A percentile compares a stretch with the other conserved stretches of the same genome.
Evolutionary conservation across 2,797 vertebrate species (phyloP).

Genomic region (Naso thynnoides): DNA sequence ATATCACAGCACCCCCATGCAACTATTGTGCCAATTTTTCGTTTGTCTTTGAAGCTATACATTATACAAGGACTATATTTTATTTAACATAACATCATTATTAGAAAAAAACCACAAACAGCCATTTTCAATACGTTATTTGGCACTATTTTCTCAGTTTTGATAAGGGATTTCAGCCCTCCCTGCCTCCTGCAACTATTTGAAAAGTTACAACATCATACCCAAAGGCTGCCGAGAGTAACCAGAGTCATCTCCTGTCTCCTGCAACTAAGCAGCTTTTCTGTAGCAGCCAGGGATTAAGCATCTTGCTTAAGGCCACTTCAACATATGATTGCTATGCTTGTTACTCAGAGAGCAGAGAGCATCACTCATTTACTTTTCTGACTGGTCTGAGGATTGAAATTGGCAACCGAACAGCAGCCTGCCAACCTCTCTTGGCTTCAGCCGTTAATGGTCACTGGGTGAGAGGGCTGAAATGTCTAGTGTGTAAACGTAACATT

Average conservation of each 20-base stretch:
- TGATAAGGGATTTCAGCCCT: conserved; percentile 15
- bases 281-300: conserved; percentile 65
- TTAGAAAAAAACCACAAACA: neutral
- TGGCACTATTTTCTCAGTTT: conserved; percentile 7
- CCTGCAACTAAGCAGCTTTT: conserved; percentile 76
- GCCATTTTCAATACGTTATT: neutral
- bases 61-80: neutral
- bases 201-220: conserved; percentile 48
- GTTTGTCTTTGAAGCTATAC: neutral
- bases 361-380: conserved; percentile 68
- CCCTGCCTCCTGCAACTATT: conserved; percentile 29
- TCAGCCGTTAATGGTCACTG: conserved; percentile 15
- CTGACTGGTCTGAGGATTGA: conserved; percentile 62
- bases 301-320: conserved; percentile 59
- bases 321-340: conserved; percentile 67
- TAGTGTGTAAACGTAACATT: conserved; percentile 22
- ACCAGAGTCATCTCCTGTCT: conserved; percentile 67
- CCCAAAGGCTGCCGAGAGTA: conserved; percentile 50
- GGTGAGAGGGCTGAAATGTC: conserved; percentile 3
- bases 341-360: conserved; percentile 66
- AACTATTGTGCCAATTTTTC: neutral
- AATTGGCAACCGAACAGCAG: conserved; percentile 59
- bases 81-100: neutral
- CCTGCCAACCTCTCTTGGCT: conserved; percentile 25
- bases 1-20: neutral